These are phyloP conservation scores for Cerastis leucographa DNA, from an alignment of 2,888 invertebrate genomes.

Conservation along the genomic window DNA sequence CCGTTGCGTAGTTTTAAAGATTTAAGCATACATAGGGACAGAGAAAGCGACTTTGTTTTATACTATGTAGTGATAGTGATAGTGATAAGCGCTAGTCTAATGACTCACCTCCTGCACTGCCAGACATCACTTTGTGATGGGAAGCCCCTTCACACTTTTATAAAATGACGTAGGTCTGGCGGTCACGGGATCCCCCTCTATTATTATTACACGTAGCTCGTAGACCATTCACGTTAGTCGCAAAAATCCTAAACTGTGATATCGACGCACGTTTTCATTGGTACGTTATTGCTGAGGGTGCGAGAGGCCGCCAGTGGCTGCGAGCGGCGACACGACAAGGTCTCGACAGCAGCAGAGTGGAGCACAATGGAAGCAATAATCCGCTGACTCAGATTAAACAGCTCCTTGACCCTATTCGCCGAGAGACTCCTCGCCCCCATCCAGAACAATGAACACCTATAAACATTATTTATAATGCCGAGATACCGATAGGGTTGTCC, in stretches of 20 bases:
- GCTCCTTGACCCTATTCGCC: conserved; percentile 31
- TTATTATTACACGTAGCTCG: background rate
- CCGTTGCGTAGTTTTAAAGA: no score
- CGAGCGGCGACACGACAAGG: background rate
- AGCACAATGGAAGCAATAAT: conserved; percentile 3
- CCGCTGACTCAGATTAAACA: conserved; percentile 10
- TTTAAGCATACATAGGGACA: no score
- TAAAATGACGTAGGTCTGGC: no score
- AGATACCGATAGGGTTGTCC: conserved; percentile 15
- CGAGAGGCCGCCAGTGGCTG: background rate
- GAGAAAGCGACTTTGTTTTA: no score
- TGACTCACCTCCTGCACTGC: no score
- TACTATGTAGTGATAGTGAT: no score
- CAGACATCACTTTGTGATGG: no score
- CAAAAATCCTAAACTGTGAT: background rate
- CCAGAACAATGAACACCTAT: conserved; percentile 25
- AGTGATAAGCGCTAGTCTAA: no score
- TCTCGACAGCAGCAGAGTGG: background rate
- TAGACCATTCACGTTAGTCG: background rate
- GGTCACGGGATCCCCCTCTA: no score
- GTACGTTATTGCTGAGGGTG: background rate
- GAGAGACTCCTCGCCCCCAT: conserved; percentile 1
- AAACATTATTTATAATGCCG: conserved; percentile 31
- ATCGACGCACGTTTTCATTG: background rate
- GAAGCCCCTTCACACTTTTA: no score